Conservation (phyloP, 2,888 invertebrate species). For the Antheraea yamamai region DNA sequence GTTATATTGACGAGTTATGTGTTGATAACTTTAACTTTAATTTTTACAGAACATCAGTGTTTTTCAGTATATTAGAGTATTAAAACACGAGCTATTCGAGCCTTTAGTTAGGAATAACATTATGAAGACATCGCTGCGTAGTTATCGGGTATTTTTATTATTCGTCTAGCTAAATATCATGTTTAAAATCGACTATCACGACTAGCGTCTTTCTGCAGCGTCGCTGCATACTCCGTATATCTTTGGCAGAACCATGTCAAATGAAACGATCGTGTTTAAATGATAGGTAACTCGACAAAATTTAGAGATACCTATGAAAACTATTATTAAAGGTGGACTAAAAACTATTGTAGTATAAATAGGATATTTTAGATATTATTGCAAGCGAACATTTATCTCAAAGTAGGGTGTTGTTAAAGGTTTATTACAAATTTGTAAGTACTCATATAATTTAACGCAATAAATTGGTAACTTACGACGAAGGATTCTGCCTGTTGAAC, state of each 20-base stretch:
- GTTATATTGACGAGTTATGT: no score
- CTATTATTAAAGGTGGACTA: not conserved
- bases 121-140: not conserved
- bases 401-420: not conserved
- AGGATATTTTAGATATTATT: not conserved
- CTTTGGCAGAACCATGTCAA: not conserved
- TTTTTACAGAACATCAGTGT: no score
- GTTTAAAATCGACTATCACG: not conserved
- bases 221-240: not conserved
- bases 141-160: not conserved
- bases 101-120: not conserved
- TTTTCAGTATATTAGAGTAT: no score
- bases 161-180: no score
- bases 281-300: not conserved
- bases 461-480: constrained; percentile 51
- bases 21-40: no score
- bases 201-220: not conserved
- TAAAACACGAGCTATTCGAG: not conserved
- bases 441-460: not conserved
- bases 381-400: not conserved
- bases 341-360: not conserved
- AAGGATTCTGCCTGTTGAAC: constrained; percentile 61
- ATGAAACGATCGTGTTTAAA: not conserved
- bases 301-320: no score
- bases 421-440: not conserved